Conservation (phyloP, 1,140 invertebrate species). For the Melipona quadrifasciata region DNA sequence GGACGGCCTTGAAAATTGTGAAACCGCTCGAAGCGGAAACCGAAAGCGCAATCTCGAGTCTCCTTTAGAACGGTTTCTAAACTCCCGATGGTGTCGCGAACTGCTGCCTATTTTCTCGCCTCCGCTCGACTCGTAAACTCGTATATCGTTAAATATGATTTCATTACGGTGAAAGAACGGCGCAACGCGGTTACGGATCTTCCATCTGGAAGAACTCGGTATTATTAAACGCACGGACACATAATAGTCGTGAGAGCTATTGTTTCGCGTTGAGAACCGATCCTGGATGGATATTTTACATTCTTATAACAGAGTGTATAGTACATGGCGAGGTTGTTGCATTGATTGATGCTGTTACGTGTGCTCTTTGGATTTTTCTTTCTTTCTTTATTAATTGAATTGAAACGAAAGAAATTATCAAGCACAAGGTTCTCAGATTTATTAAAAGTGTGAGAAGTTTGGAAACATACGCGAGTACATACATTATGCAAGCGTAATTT, state of each 20-base stretch:
- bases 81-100: neutral
- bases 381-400: too few species aligned
- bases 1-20: constrained; percentile 35
- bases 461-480: too few species aligned
- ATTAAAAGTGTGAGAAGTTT: too few species aligned
- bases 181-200: neutral
- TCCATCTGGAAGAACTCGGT: neutral
- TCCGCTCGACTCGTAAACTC: neutral
- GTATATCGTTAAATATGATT: neutral
- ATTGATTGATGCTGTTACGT: neutral
- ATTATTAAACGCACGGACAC: neutral
- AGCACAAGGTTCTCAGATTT: too few species aligned
- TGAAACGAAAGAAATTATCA: too few species aligned
- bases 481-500: too few species aligned
- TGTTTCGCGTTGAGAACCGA: neutral
- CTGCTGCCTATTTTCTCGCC: neutral
- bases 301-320: neutral
- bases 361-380: neutral
- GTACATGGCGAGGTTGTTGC: neutral
- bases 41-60: constrained; percentile 28
- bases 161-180: neutral
- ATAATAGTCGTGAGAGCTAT: neutral
- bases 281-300: neutral
- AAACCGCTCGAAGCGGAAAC: constrained; percentile 24
- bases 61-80: constrained; percentile 26